Percentiles rank a stretch among this genome's conserved stretches.
These are phyloP conservation scores for Drosophila miranda DNA, from an alignment of 1,140 invertebrate species.

Conservation along the genomic window DNA sequence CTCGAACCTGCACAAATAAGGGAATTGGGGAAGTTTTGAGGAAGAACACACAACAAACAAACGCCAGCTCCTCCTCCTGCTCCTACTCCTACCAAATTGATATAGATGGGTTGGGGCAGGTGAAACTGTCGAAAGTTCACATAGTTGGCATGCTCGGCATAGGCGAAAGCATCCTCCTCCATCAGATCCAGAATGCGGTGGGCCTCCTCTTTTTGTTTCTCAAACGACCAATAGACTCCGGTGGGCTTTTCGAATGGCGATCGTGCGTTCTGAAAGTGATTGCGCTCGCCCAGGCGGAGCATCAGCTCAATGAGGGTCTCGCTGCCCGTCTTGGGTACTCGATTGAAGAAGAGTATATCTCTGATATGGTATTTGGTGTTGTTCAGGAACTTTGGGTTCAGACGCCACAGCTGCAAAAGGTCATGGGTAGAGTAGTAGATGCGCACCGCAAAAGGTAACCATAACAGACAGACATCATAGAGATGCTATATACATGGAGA, in stretches of 20 bases:
- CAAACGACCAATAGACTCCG: constrained; percentile 16
- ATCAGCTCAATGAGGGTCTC: constrained; percentile 94
- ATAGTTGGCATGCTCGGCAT: constrained; percentile 65
- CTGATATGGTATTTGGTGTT: constrained; percentile 88
- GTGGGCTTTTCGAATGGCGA: constrained; percentile 32
- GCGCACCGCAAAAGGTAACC: not conserved
- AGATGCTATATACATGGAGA: constrained; percentile 8
- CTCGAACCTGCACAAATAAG: constrained; percentile 83
- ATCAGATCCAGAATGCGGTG: constrained; percentile 27
- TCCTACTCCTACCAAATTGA: constrained; percentile 87
- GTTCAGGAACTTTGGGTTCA: constrained; percentile 84
- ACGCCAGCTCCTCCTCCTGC: not conserved
- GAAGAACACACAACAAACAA: no score
- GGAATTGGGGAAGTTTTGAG: not conserved
- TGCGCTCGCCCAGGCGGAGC: constrained; percentile 87
- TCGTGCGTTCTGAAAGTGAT: constrained; percentile 83
- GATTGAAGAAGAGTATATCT: constrained; percentile 92
- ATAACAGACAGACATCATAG: constrained; percentile 11
- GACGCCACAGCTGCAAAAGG: constrained; percentile 50
- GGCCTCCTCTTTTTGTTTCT: constrained; percentile 42
- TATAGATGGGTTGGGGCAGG: constrained; percentile 91
- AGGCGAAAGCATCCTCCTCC: constrained; percentile 57
- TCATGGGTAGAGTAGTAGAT: constrained; percentile 87
- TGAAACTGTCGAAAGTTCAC: constrained; percentile 87
- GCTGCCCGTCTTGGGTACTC: constrained; percentile 92